phyloP scores from a whole-genome alignment of 2,888 invertebrate species.

The Stenoptilia bipunctidactyla region DNA sequence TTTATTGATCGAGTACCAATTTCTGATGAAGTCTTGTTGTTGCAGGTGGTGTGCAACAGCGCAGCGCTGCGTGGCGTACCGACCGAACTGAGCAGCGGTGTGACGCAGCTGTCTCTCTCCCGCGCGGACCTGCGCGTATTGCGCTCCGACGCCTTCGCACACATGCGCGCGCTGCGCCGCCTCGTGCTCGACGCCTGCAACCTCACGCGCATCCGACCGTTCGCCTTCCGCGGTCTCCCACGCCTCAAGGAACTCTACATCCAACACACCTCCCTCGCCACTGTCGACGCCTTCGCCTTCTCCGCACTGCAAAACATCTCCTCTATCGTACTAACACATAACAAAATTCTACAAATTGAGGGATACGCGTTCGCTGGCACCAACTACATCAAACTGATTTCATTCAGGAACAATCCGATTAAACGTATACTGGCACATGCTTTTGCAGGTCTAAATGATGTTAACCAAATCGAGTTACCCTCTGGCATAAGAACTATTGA shows the following conservation, averaged over 20 bases:
- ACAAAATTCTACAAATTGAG: conserved; percentile 78
- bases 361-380: conserved; percentile 90
- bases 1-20: no score
- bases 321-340: conserved; percentile 77
- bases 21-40: no score
- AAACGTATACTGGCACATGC: conserved; percentile 85
- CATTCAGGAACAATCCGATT: conserved; percentile 87
- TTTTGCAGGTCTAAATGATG: conserved; percentile 86
- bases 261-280: conserved; percentile 86
- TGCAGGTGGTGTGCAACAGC: conserved; percentile 89
- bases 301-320: conserved; percentile 86
- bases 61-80: conserved; percentile 86
- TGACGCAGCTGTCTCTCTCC: conserved; percentile 88
- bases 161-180: conserved; percentile 83
- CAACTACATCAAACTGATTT: conserved; percentile 83
- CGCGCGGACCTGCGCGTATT: conserved; percentile 87
- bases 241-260: conserved; percentile 85
- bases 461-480: conserved; percentile 86
- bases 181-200: conserved; percentile 90
- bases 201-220: conserved; percentile 83
- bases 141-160: conserved; percentile 85
- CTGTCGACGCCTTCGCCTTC: conserved; percentile 87
- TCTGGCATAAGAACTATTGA: conserved; percentile 82
- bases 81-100: conserved; percentile 79
- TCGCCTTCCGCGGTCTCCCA: conserved; percentile 87